Evolutionary conservation across 2,113 vertebrate genomes (phyloP).

Genomic region (Tachysurus fulvidraco): DNA sequence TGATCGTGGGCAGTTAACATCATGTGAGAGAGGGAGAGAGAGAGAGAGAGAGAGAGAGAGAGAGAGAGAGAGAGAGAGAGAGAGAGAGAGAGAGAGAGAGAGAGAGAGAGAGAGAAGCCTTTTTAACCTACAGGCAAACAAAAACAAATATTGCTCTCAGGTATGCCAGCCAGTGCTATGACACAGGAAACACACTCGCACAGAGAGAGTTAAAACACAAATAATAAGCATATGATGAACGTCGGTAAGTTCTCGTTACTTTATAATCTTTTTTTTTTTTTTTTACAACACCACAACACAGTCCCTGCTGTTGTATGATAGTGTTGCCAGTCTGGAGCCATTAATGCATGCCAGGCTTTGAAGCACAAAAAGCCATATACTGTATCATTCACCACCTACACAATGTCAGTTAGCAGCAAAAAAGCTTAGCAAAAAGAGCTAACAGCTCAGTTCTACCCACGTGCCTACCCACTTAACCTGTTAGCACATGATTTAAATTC

Average conservation of each 20-base stretch:
- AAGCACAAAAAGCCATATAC: background rate
- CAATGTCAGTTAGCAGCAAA: slow-evolving; percentile 1
- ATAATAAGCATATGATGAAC: background rate
- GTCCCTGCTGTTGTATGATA: background rate
- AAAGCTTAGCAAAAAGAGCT: background rate
- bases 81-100: slow-evolving; percentile 29
- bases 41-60: no score
- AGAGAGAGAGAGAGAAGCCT: background rate
- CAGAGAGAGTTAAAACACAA: background rate
- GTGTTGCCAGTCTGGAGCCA: background rate
- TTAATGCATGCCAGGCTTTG: background rate
- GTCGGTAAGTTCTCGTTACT: background rate
- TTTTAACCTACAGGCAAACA: background rate
- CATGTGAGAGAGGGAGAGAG: no score
- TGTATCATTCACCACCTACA: slow-evolving; percentile 19
- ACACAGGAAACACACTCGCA: slow-evolving; percentile 24
- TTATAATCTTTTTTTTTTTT: background rate
- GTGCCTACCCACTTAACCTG: slow-evolving; percentile 3
- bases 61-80: slow-evolving; percentile 8
- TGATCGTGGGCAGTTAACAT: slow-evolving; percentile 36
- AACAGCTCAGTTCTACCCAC: background rate
- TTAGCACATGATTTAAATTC: background rate
- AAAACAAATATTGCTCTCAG: slow-evolving; percentile 7
- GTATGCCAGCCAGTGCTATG: slow-evolving; percentile 49
- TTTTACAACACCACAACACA: background rate